Base-by-base conservation (phyloP, 1,140 invertebrate species). In the Drosophila serrata region DNA sequence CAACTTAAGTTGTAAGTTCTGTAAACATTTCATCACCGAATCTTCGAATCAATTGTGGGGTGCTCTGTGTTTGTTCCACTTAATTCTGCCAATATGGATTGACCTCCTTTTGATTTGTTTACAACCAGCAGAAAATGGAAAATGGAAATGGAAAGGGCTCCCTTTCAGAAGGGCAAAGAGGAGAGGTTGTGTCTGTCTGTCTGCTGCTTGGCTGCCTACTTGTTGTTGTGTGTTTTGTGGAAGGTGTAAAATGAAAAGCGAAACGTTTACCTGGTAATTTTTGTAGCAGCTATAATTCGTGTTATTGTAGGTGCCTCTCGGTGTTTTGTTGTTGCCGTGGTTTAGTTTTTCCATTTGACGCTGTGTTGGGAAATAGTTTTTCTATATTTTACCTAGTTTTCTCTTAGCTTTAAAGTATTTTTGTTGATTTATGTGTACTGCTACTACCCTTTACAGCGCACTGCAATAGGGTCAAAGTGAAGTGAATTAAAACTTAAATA, bases 231-330 rank as follows among this genome's bases (percentile, higher is more conserved):
- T 79, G 13, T 75, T 82, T 67, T 46, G 73, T 79, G 53, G 63
- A 69, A 84, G 80, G 80, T 82, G 80, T 84, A 84, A 82, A 82
- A 84, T 79, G 75, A 82, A 82, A 84, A 82, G 81, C 75, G 56
- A 79, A 79, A 24, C 68, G 75, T 79, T 73, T 78, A 82, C 72
- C 57, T 70, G 11, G 43, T 72, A 29, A 19, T 80, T 61, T 31
- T 17, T 43, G 64, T 57, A 56, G 51, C 51, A 39, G 60, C 51
- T 57, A 31, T 63, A 31, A 31, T 61, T 65, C 17, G 24, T 62
- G 57, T 43, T 43, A 43, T 61, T 31, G 55, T n/a, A 15, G 33
- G 9, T 56, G 19, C 53, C 45, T 27, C 15, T 22, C 19, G 51
- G 33, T 33, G 37, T 48, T 33, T 27, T 55, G 29, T 43, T 57